These are phyloP conservation scores for Diplodus sargus DNA, from an alignment of 2,797 vertebrate species.

Conservation along the genomic window DNA sequence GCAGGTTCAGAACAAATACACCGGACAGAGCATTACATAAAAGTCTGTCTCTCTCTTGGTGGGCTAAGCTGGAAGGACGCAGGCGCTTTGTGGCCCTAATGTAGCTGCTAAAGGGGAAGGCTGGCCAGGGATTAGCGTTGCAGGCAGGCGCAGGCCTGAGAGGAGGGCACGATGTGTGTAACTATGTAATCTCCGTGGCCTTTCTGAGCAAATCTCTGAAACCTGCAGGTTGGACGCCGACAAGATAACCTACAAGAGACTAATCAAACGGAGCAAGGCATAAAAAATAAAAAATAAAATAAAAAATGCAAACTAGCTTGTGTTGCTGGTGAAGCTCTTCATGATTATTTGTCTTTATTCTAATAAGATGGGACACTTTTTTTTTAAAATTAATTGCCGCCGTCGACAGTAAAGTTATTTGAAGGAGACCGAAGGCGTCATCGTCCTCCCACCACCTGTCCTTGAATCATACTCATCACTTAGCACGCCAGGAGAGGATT, in stretches of 20 bases:
- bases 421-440: conserved; percentile 48
- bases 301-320: conserved; percentile 23
- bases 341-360: background rate
- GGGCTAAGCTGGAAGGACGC: conserved; percentile 65
- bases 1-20: conserved; percentile 73
- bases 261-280: conserved; percentile 19
- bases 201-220: conserved; percentile 61
- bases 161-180: conserved; percentile 60
- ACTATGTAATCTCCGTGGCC: conserved; percentile 71
- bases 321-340: background rate
- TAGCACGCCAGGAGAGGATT: conserved; percentile 73
- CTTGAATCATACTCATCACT: conserved; percentile 76
- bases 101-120: conserved; percentile 60
- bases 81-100: conserved; percentile 61
- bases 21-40: conserved; percentile 77
- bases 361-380: background rate
- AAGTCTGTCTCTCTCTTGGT: conserved; percentile 75
- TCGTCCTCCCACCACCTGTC: conserved; percentile 70
- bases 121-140: conserved; percentile 68
- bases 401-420: conserved; percentile 45
- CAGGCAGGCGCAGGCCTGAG: conserved; percentile 68
- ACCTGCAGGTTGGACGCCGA: conserved; percentile 42
- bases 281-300: background rate
- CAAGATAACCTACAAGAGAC: conserved; percentile 36
- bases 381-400: background rate